A percentile compares a stretch with the other conserved stretches of the same genome.
These are phyloP conservation scores for Caiman crocodilus DNA, from an alignment of 2,797 vertebrate species.

Conservation along the genomic window DNA sequence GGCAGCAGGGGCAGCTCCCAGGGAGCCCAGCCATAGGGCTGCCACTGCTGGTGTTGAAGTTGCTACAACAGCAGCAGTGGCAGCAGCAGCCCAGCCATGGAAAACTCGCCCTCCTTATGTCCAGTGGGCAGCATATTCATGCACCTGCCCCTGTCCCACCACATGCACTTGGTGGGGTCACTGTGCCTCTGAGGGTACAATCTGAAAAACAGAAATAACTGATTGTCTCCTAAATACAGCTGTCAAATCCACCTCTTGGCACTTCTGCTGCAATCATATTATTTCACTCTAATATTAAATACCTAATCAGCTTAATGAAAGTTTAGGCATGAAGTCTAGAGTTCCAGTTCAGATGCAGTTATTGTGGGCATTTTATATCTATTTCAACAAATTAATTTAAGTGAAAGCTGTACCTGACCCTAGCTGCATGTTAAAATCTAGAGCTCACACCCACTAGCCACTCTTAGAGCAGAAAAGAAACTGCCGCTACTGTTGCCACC, in stretches of 20 bases:
- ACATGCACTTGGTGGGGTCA: no score
- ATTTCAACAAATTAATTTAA: conserved; percentile 47
- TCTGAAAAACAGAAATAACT: conserved; percentile 17
- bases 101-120: no score
- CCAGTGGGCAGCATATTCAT: no score
- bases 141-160: no score
- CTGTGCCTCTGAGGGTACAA: no score
- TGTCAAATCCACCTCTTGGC: conserved; percentile 16
- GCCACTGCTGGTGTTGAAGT: no score
- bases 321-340: not conserved
- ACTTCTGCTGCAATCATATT: conserved; percentile 27
- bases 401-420: not conserved
- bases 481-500: no score
- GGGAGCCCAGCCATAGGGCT: no score
- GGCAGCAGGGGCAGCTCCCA: no score
- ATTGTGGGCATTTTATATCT: not conserved
- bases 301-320: conserved; percentile 32
- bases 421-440: not conserved
- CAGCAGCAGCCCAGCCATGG: no score
- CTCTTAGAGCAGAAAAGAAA: conserved; percentile 9
- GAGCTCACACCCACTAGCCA: not conserved
- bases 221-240: conserved; percentile 14
- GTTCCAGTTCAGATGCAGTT: not conserved
- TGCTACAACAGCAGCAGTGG: no score
- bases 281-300: conserved; percentile 26